phyloP scores from a whole-genome alignment of 2,113 vertebrate species.

The Notarius quadriscutis region DNA sequence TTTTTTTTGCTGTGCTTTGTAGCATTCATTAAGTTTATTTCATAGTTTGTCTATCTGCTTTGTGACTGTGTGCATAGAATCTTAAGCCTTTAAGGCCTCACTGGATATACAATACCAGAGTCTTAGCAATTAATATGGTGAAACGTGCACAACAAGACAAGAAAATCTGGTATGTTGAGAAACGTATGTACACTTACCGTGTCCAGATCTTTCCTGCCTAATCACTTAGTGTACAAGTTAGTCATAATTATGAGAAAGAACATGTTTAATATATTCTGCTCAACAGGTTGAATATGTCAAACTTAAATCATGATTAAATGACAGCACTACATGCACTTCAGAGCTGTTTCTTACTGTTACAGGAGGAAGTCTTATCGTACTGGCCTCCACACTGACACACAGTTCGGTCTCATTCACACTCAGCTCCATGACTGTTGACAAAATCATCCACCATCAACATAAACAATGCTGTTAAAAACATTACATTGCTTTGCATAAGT shows the following conservation, averaged over 20 bases:
- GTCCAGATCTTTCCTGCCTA: neutral
- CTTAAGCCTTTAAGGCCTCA: neutral
- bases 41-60: neutral
- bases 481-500: neutral
- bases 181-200: neutral
- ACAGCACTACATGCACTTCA: neutral
- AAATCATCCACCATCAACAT: neutral
- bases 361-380: conserved; percentile 75
- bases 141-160: neutral
- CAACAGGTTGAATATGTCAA: neutral
- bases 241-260: neutral
- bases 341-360: conserved; percentile 68
- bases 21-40: neutral
- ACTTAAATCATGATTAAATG: neutral
- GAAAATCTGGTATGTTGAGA: neutral
- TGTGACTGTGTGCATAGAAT: neutral
- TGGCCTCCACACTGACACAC: conserved; percentile 79
- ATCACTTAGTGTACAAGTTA: neutral
- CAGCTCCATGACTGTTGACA: conserved; percentile 77
- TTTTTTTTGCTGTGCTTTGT: neutral
- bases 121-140: neutral
- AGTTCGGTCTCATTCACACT: conserved; percentile 78
- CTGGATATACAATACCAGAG: neutral
- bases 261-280: neutral
- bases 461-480: neutral